Percentiles rank a stretch among this genome's conserved stretches.
Conservation (phyloP, 2,797 vertebrate species). For the Pantherophis vulpinus region DNA sequence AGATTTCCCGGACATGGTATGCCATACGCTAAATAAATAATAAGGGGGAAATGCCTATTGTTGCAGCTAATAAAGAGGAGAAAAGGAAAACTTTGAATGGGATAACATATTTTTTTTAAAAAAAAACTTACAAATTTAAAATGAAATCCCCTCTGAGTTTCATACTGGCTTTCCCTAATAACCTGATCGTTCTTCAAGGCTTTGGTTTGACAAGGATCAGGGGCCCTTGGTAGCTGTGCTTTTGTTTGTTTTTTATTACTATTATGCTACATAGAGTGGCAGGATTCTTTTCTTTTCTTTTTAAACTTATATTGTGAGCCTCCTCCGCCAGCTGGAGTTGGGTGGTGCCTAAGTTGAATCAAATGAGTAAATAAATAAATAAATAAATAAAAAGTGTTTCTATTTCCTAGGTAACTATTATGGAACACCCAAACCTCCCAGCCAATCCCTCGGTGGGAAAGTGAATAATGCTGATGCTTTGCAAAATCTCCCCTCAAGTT, state of each 20-base stretch:
- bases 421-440: conserved; percentile 98
- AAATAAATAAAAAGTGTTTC: conserved; percentile 66
- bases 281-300: background rate
- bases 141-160: background rate
- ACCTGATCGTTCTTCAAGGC: background rate
- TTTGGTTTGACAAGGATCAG: background rate
- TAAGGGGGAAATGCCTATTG: background rate
- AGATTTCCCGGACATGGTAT: background rate
- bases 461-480: conserved; percentile 95
- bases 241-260: background rate
- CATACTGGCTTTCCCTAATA: background rate
- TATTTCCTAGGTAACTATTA: conserved; percentile 99
- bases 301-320: background rate
- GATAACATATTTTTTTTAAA: conserved; percentile 26
- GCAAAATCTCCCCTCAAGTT: conserved; percentile 88
- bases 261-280: background rate
- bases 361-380: background rate
- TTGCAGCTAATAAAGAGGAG: conserved; percentile 5
- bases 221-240: background rate
- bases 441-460: conserved; percentile 94
- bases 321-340: background rate
- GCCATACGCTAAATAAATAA: background rate
- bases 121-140: conserved; percentile 77
- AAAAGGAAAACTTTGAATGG: conserved; percentile 25
- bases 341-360: background rate